Evolutionary conservation across 2,797 vertebrate species (phyloP).

Genomic region (Glossophaga mutica): DNA sequence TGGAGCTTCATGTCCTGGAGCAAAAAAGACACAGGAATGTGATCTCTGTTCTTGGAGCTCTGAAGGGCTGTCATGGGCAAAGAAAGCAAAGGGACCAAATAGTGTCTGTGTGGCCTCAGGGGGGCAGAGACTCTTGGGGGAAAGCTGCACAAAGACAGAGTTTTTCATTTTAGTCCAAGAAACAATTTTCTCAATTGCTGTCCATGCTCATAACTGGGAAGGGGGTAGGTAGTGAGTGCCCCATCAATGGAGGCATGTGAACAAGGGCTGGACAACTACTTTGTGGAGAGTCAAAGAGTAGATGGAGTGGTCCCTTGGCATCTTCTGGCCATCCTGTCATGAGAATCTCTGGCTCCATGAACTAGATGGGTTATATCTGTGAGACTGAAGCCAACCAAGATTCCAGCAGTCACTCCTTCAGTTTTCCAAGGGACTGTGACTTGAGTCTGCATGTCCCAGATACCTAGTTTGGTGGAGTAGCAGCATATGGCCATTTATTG

Average conservation of each 20-base stretch:
- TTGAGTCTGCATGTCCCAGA: background rate
- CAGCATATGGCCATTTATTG: background rate
- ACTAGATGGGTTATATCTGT: background rate
- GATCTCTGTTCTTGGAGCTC: background rate
- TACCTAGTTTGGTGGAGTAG: background rate
- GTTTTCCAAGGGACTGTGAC: background rate
- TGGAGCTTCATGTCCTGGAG: background rate
- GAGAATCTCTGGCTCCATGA: background rate
- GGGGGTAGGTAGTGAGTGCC: background rate
- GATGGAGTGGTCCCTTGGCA: background rate
- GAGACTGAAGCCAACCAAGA: background rate
- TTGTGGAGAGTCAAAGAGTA: background rate
- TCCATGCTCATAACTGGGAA: background rate
- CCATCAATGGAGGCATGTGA: background rate
- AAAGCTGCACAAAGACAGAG: slow-evolving; percentile 7
- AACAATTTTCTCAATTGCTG: background rate
- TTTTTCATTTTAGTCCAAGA: background rate
- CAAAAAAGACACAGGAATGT: background rate
- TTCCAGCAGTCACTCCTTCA: background rate
- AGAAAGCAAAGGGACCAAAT: background rate
- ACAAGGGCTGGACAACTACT: background rate
- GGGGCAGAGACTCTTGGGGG: background rate
- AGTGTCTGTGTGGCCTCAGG: background rate
- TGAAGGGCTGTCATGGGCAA: background rate
- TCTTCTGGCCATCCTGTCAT: background rate